Percentiles rank a stretch among this genome's conserved stretches.
phyloP scores from a whole-genome alignment of 1,140 invertebrate genomes.

The Orussus abietinus region DNA sequence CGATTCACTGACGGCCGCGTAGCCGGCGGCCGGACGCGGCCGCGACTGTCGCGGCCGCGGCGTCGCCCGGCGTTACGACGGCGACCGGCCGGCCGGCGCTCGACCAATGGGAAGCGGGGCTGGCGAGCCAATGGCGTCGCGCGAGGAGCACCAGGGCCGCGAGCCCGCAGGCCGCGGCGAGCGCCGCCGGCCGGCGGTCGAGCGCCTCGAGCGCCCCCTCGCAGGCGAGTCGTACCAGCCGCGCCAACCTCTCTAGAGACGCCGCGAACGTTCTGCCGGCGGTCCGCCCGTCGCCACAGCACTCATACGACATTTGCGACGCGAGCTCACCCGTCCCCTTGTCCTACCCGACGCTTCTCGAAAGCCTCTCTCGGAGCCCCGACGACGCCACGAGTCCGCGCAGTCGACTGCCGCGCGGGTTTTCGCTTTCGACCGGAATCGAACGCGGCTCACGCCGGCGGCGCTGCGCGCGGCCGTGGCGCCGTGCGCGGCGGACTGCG shows the following conservation, averaged over 20 bases:
- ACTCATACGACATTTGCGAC: slow-evolving; percentile 38
- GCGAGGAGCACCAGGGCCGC: background rate
- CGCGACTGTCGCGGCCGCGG: background rate
- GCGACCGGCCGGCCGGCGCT: background rate
- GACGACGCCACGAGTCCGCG: background rate
- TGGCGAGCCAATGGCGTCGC: slow-evolving; percentile 5
- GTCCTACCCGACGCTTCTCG: slow-evolving; percentile 1
- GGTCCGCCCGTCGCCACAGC: slow-evolving; percentile 29
- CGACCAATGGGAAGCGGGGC: slow-evolving; percentile 1
- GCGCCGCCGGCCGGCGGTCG: background rate
- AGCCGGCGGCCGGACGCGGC: background rate
- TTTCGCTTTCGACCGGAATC: slow-evolving; percentile 39
- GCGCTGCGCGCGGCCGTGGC: background rate
- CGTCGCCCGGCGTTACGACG: background rate
- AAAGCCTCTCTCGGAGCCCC: background rate
- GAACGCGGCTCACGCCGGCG: slow-evolving; percentile 20
- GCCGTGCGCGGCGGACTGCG: slow-evolving; percentile 1
- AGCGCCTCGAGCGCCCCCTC: background rate
- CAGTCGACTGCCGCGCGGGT: slow-evolving; percentile 18
- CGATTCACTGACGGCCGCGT: slow-evolving; percentile 12
- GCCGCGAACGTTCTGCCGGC: slow-evolving; percentile 27
- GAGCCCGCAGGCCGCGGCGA: background rate
- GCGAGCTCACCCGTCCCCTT: background rate
- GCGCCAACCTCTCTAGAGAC: slow-evolving; percentile 14
- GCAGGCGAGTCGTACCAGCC: slow-evolving; percentile 8